A percentile compares a stretch with the other conserved stretches of the same genome.
Evolutionary conservation across 1,140 invertebrate species (phyloP).

Genomic region (Anoplolepis gracilipes): DNA sequence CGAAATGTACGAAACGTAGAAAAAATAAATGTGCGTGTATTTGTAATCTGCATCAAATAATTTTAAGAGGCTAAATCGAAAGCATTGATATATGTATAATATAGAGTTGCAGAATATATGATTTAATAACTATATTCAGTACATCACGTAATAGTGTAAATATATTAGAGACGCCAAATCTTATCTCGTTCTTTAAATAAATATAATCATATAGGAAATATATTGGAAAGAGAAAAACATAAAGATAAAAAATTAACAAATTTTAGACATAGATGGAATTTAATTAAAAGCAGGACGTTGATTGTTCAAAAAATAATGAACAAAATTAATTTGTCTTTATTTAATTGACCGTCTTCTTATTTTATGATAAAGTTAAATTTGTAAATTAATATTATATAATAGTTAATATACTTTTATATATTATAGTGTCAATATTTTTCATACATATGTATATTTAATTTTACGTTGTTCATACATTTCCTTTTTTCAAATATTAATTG

Average conservation of each 20-base stretch:
- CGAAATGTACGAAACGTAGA: no score
- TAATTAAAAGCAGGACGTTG: neutral
- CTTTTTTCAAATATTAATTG: neutral
- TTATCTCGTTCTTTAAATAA: neutral
- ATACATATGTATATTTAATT: no score
- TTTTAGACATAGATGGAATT: neutral
- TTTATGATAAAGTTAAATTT: neutral
- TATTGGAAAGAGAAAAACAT: neutral
- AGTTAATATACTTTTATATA: neutral
- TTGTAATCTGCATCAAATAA: conserved; percentile 19
- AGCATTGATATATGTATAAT: neutral
- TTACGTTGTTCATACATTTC: neutral
- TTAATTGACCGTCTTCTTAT: neutral
- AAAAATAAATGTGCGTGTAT: no score
- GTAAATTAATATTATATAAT: conserved; percentile 1
- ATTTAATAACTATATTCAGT: conserved; percentile 24
- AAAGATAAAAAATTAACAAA: neutral
- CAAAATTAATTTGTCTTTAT: conserved; percentile 13
- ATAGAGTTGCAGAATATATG: neutral
- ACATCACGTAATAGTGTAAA: neutral
- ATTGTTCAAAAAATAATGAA: conserved; percentile 8
- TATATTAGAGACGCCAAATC: neutral
- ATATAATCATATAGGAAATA: neutral
- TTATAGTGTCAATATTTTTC: neutral
- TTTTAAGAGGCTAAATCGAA: neutral